phyloP scores from a whole-genome alignment of 2,113 vertebrate species.

The Bubo bubo region DNA sequence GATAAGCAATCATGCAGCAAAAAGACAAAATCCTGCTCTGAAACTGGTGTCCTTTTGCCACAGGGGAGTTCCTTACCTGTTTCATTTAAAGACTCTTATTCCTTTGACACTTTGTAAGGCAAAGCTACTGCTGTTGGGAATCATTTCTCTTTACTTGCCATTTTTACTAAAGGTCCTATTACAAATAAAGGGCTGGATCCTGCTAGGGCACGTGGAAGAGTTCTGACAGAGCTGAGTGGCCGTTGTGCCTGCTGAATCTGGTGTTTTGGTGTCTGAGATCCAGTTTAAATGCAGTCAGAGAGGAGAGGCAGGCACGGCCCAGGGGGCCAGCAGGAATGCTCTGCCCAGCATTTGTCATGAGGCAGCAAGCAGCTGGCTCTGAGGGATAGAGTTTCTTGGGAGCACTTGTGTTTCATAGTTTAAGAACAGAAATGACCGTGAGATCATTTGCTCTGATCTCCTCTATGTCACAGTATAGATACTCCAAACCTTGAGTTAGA shows the following conservation, averaged over 20 bases:
- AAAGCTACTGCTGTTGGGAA: not conserved
- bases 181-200: not conserved
- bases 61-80: not conserved
- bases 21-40: not conserved
- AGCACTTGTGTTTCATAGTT: not conserved
- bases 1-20: not conserved
- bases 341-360: not conserved
- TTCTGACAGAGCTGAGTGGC: not conserved
- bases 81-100: not conserved
- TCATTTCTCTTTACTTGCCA: not conserved
- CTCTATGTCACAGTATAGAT: not conserved
- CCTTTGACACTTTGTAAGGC: not conserved
- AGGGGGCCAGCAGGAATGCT: not conserved
- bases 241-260: rapidly evolving
- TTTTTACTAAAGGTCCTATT: not conserved
- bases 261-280: not conserved
- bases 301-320: not conserved
- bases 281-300: not conserved
- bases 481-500: not conserved
- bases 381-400: not conserved
- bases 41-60: not conserved
- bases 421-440: not conserved
- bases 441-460: not conserved
- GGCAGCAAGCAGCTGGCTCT: not conserved
- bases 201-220: not conserved